Evolutionary conservation across 2,113 vertebrate genomes (phyloP).

Genomic region (Nothobranchius kuhntae): DNA sequence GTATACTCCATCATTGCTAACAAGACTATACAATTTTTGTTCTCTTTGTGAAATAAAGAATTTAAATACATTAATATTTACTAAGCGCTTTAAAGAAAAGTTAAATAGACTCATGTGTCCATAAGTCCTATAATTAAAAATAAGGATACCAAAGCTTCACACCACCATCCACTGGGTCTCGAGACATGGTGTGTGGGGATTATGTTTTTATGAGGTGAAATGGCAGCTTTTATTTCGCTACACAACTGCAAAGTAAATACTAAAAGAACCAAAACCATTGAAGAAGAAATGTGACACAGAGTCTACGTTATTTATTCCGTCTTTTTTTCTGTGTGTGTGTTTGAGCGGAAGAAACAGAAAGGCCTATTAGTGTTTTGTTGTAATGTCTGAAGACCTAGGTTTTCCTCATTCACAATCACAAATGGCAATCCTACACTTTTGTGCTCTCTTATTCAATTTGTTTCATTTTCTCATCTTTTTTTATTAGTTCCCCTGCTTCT

Average conservation of each 20-base stretch:
- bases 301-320: not conserved
- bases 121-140: too few relatives aligned
- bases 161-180: too few relatives aligned
- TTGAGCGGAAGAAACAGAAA: slow-evolving; percentile 10
- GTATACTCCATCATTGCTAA: too few relatives aligned
- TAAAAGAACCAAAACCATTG: not conserved
- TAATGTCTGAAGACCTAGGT: slow-evolving; percentile 42
- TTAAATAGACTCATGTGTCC: too few relatives aligned
- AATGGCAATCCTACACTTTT: slow-evolving; percentile 9
- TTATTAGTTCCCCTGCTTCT: slow-evolving; percentile 46
- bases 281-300: not conserved
- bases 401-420: slow-evolving; percentile 15
- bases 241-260: not conserved
- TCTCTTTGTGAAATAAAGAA: too few relatives aligned
- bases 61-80: too few relatives aligned
- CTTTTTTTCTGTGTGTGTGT: not conserved
- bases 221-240: not conserved
- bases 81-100: too few relatives aligned
- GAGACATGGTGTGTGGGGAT: not conserved
- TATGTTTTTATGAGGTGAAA: not conserved
- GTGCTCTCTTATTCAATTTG: slow-evolving; percentile 55
- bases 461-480: slow-evolving; percentile 65
- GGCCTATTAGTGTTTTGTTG: slow-evolving; percentile 18
- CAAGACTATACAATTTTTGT: too few relatives aligned
- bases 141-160: too few relatives aligned